Percentiles rank a stretch among this genome's conserved stretches.
phyloP scores from a whole-genome alignment of 2,888 invertebrate species.

The Trileptium ribeirensis region DNA sequence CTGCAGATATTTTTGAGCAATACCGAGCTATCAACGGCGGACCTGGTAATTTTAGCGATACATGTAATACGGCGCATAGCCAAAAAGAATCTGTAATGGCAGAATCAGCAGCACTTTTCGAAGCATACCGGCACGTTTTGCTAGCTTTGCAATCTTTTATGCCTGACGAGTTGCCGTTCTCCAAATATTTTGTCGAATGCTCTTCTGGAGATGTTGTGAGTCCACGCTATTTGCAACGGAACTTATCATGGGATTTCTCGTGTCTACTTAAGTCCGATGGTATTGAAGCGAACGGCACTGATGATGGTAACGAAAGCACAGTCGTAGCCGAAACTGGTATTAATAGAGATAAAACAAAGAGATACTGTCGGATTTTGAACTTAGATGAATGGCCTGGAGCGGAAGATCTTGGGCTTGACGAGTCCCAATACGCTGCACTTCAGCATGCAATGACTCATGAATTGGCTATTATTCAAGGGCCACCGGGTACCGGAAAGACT shows the following conservation, averaged over 20 bases:
- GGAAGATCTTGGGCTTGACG: slow-evolving; percentile 59
- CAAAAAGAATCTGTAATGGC: too few relatives aligned
- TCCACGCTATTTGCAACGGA: neutral
- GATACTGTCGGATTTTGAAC: neutral
- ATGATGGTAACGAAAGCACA: too few relatives aligned
- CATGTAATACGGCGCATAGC: too few relatives aligned
- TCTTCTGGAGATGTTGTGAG: neutral
- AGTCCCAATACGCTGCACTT: slow-evolving; percentile 64
- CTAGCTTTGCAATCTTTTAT: slow-evolving; percentile 62
- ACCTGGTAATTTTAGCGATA: neutral
- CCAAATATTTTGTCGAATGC: slow-evolving; percentile 43
- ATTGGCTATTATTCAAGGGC: slow-evolving; percentile 73
- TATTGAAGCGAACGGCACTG: too few relatives aligned
- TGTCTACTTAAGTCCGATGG: too few relatives aligned
- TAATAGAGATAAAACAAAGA: neutral
- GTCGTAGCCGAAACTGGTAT: too few relatives aligned
- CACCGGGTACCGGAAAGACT: slow-evolving; percentile 81
- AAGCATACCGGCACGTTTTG: slow-evolving; percentile 70
- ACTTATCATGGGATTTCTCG: too few relatives aligned
- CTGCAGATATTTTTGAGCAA: neutral
- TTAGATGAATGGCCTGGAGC: slow-evolving; percentile 56
- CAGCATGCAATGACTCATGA: slow-evolving; percentile 64
- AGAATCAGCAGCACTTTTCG: slow-evolving; percentile 71
- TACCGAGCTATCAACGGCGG: too few relatives aligned
- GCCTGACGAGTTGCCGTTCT: slow-evolving; percentile 50